These are phyloP conservation scores for Pegoplata infirma DNA, from an alignment of 2,888 invertebrate species.

Conservation along the genomic window DNA sequence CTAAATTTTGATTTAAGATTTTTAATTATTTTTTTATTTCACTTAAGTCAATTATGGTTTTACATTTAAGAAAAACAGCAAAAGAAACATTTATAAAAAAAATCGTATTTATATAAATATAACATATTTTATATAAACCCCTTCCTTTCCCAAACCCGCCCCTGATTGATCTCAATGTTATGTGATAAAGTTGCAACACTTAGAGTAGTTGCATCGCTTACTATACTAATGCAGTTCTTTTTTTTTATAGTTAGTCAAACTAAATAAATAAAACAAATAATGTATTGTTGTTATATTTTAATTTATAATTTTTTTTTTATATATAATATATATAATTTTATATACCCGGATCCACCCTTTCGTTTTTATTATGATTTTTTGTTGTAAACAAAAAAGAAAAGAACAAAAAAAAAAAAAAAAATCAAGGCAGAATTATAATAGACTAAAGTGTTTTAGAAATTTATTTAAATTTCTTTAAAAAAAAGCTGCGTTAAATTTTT, in stretches of 20 bases:
- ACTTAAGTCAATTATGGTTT: background rate
- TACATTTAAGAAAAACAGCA: background rate
- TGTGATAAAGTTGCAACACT: constrained; percentile 57
- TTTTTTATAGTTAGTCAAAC: constrained; percentile 48
- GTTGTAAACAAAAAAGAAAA: background rate
- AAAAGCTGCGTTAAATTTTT: too few species aligned
- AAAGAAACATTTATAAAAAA: background rate
- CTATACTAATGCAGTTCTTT: constrained; percentile 47
- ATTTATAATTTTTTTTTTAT: constrained; percentile 32
- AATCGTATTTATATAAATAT: background rate
- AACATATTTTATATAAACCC: background rate
- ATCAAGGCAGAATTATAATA: background rate
- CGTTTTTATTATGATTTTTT: background rate
- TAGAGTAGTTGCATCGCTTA: constrained; percentile 50
- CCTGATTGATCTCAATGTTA: constrained; percentile 60
- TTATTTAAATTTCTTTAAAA: too few species aligned
- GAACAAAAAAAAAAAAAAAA: background rate
- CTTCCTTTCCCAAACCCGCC: constrained; percentile 14
- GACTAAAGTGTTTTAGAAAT: too few species aligned
- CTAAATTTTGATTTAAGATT: too few species aligned
- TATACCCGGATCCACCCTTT: constrained; percentile 4
- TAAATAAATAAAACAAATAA: constrained; percentile 33
- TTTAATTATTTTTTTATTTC: too few species aligned
- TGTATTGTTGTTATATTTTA: constrained; percentile 19
- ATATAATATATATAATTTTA: constrained; percentile 17